Conservation (phyloP, 1,140 invertebrate species). For the Brachionus plicatilis region DNA sequence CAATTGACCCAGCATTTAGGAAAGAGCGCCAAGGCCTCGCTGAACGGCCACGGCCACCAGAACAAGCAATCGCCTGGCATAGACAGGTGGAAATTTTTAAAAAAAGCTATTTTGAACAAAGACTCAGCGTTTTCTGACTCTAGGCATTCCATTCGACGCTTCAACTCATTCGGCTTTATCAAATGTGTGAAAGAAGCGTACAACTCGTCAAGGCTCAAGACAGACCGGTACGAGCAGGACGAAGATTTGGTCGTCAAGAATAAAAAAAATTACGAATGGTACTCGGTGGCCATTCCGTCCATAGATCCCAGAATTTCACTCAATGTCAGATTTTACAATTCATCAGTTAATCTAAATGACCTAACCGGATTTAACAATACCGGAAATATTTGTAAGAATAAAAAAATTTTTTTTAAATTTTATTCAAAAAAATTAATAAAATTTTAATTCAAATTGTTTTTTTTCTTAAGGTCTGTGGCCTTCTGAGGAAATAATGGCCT, state of each 20-base stretch:
- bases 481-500: slow-evolving; percentile 74
- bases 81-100: slow-evolving; percentile 21
- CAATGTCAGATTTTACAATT: slow-evolving; percentile 21
- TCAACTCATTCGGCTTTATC: slow-evolving; percentile 33
- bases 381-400: slow-evolving; percentile 69
- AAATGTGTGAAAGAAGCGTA: slow-evolving; percentile 37
- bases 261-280: slow-evolving; percentile 26
- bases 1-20: not conserved
- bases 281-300: slow-evolving; percentile 1
- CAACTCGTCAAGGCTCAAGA: not conserved
- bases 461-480: slow-evolving; percentile 66
- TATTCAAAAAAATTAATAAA: not conserved
- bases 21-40: not conserved
- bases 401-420: slow-evolving; percentile 36
- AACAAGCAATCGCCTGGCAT: not conserved
- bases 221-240: not conserved
- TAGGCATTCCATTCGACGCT: slow-evolving; percentile 7
- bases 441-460: not conserved
- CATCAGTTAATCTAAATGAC: slow-evolving; percentile 46
- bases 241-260: not conserved
- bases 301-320: not conserved
- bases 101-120: slow-evolving; percentile 24
- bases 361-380: slow-evolving; percentile 81
- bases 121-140: not conserved
- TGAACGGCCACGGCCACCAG: not conserved